Evolutionary conservation across 2,888 invertebrate species (phyloP), one percentile per base, ranked within the genome.

Genomic region (Xestia sexstrigata): DNA sequence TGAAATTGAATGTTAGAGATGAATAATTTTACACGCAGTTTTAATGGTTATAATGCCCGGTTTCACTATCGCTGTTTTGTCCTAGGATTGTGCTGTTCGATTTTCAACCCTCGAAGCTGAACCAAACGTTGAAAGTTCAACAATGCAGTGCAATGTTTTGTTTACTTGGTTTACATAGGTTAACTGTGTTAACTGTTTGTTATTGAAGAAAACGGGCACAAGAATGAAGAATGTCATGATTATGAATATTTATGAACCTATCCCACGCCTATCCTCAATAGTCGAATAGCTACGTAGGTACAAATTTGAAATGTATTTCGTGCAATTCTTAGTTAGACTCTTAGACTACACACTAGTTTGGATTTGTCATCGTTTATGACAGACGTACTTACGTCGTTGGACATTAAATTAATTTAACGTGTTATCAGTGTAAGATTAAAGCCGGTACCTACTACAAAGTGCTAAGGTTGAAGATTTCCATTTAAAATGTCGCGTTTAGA

Each of bases 401-500:
- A 3, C 23, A 67, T 39, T 39, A 55, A 66, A 66, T 30, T 8
- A 68, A 74, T 47, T 49, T 58, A 66, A 35, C 20, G 55, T 55
- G 20, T 1, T 47, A 78, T 8, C 72, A 79, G 60, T 79, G 39
- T 30, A 67, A 72, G 79, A 49, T 70, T 55, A 63, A 76, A 76
- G 15, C 55, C 20, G 47, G 70, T 69, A 63, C 17, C 20, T 52
- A 47, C 17, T 42, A 55, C n/a, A 4, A 52, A 70, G 70, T 66
- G 42, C 30, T 23, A n/a, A 58, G 49, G 42, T 49, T 23, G n/a
- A 55, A 17, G 1, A 7, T 67, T 55, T 47, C 7, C 17, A 72
- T 67, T 45, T 39, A 79, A 67, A 63, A 96, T 96, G 96, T 91
- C 94, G 23, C 96, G 97, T 42, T 90, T 98, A 66, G 99, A 99